phyloP scores from a whole-genome alignment of 1,140 invertebrate species.

The Drosophila ercepeae region DNA sequence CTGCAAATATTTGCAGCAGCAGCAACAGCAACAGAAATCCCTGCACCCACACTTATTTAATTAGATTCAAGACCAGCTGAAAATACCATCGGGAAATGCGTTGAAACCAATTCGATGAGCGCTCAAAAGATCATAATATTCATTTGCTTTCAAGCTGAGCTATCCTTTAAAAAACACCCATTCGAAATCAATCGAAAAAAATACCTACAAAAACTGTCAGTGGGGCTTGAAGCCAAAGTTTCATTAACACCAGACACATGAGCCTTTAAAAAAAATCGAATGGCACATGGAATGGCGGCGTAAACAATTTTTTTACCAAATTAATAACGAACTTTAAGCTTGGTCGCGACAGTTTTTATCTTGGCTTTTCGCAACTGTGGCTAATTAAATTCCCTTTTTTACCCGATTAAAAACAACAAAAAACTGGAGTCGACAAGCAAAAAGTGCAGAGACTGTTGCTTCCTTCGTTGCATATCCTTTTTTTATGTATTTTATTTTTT shows the following conservation, averaged over 20 bases:
- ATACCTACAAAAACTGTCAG: background rate
- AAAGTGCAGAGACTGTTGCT: conserved; percentile 3
- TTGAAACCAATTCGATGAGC: too few relatives aligned
- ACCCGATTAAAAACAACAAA: conserved; percentile 15
- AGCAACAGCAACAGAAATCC: background rate
- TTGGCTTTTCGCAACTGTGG: conserved; percentile 50
- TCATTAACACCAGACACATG: background rate
- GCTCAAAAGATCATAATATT: background rate
- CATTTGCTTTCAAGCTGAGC: background rate
- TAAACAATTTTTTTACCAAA: conserved; percentile 20
- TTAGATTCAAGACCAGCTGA: background rate
- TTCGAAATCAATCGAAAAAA: background rate
- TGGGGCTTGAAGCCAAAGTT: conserved; percentile 12
- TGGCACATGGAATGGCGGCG: background rate
- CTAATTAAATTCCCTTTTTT: conserved; percentile 62
- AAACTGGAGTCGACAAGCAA: conserved; percentile 2
- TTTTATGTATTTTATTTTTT: conserved; percentile 5
- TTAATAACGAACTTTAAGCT: conserved; percentile 42
- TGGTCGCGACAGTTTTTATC: background rate
- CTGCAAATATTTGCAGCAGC: background rate
- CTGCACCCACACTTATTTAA: background rate
- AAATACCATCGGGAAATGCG: background rate
- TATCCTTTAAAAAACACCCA: background rate
- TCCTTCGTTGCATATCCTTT: conserved; percentile 3
- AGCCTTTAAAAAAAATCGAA: conserved; percentile 6